These are phyloP conservation scores for Scaptomyza flava DNA, from an alignment of 2,888 invertebrate genomes.

Conservation along the genomic window DNA sequence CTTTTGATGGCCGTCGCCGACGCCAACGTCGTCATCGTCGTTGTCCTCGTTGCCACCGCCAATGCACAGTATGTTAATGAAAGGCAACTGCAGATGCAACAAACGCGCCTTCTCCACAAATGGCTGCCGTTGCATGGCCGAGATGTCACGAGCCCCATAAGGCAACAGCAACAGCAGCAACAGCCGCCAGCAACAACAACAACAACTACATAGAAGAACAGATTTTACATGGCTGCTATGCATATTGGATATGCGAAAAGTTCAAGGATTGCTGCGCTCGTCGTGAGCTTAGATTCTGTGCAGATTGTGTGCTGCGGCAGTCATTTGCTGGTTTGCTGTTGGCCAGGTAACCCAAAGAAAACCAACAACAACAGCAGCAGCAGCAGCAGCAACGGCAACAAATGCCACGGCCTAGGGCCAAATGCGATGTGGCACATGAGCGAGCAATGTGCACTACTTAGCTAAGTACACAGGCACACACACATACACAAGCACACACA, in stretches of 20 bases:
- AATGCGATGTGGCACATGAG: constrained; percentile 55
- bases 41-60: background rate
- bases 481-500: background rate
- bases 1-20: constrained; percentile 65
- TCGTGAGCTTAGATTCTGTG: constrained; percentile 62
- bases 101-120: constrained; percentile 30
- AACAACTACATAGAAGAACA: constrained; percentile 22
- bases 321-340: constrained; percentile 45
- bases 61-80: constrained; percentile 65
- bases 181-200: constrained; percentile 6
- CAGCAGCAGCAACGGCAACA: constrained; percentile 25
- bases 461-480: constrained; percentile 11
- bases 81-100: constrained; percentile 68
- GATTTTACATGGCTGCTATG: constrained; percentile 58
- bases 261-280: constrained; percentile 66
- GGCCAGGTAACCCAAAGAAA: constrained; percentile 64
- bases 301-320: constrained; percentile 52
- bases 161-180: constrained; percentile 23
- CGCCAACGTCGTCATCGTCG: background rate
- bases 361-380: constrained; percentile 27
- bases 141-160: constrained; percentile 48
- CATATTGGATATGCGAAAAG: constrained; percentile 77
- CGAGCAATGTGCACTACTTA: constrained; percentile 48
- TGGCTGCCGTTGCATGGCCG: constrained; percentile 33
- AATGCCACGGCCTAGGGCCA: constrained; percentile 58